Base-by-base conservation (phyloP, 92 coral and sea anemone genomes). In the Ricordea florida region DNA sequence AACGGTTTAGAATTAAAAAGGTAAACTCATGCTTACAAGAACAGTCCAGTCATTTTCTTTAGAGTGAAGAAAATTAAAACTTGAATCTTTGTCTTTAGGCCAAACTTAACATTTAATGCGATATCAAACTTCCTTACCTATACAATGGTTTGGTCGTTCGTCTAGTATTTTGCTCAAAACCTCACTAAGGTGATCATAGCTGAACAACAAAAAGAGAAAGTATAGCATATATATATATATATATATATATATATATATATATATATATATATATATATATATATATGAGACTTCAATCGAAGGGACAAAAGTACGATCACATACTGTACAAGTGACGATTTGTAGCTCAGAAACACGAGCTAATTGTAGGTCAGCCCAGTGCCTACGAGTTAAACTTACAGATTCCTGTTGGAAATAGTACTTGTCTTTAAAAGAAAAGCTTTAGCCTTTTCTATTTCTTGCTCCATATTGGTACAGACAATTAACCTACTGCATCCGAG, bases 111-210 rank as follows among this genome's bases (percentile, higher is more conserved):
- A 18, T 15, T 37, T 23, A 28, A 52, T 52, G 4, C 22, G 40
- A 27, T 5, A 18, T 47, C 7, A 42, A 83, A n/a, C n/a, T n/a
- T n/a, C n/a, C 98, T 74, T 62, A 94, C 98, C 98, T 10, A 91
- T 74, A 53, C 92, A 80, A 69, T 91, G 87, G 36, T 77, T 81
- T 11, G 98, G 98, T 26, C 98, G 83, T 65, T 92, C 92, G 42
- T 94, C 98, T 51, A 94, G 83, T 31, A 94, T 62, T 67, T 86
- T 94, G 49, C 89, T 68, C 9, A 94, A 78, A 20, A 94, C 94
- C 44, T 94, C 97, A 43, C 90, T 82, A 6, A 94, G 65, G 62
- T 91, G 98, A 63, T 94, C 98, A 66, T 91, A 91, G 62, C 98
- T 94, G 73, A 20, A 77, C 57, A 27, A 6, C 25, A 53, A 5